Conservation (phyloP, 2,797 vertebrate genomes). For the Sitta carolinensis region DNA sequence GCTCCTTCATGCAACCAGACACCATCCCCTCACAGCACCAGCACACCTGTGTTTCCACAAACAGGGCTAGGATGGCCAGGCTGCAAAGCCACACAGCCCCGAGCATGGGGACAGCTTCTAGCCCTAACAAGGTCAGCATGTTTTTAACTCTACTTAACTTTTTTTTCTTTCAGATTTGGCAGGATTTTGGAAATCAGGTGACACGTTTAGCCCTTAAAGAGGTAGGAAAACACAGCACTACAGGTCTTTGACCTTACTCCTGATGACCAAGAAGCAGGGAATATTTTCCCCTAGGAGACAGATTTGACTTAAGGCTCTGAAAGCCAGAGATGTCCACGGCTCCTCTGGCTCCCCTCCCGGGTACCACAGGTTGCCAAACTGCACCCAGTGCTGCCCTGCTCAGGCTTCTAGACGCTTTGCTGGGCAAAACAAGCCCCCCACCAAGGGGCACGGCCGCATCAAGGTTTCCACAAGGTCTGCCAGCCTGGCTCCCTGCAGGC, state of each 20-base stretch:
- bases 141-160: not conserved
- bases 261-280: not conserved
- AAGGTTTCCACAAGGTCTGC: not conserved
- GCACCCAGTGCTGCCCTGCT: not conserved
- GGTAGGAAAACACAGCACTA: not conserved
- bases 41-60: not conserved
- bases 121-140: not conserved
- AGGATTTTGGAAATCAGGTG: not conserved
- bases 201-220: not conserved
- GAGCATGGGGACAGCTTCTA: not conserved
- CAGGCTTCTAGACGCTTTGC: not conserved
- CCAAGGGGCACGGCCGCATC: not conserved
- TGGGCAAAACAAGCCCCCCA: not conserved
- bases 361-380: not conserved
- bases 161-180: not conserved
- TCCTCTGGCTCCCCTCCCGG: not conserved
- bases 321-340: not conserved
- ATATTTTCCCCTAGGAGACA: not conserved
- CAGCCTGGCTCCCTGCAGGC: not conserved
- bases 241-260: not conserved
- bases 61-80: not conserved
- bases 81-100: not conserved
- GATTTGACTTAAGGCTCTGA: not conserved
- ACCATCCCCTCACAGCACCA: not conserved
- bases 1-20: not conserved